Conservation (phyloP, 2,113 vertebrate genomes). For the Tupaia tana region DNA sequence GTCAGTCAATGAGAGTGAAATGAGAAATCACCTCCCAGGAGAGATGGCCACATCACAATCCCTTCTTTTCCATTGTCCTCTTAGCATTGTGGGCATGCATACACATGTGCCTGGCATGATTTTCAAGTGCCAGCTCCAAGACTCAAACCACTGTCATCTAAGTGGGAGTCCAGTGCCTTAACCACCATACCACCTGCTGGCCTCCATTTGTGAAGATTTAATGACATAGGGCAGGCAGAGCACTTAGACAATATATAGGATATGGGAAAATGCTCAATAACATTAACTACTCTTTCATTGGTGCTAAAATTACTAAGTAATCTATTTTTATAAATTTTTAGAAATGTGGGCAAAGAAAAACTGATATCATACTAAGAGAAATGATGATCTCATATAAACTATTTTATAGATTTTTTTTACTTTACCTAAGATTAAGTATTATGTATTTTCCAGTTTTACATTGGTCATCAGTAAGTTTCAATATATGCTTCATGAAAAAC, state of each 20-base stretch:
- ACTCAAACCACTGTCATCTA: no score
- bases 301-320: neutral
- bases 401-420: neutral
- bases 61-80: no score
- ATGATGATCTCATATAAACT: neutral
- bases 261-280: neutral
- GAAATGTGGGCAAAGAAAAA: neutral
- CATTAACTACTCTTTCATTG: neutral
- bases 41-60: no score
- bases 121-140: no score
- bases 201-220: neutral
- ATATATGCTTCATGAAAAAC: neutral
- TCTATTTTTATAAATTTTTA: constrained; percentile 24
- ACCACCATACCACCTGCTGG: no score
- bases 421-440: neutral
- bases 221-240: neutral
- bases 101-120: no score
- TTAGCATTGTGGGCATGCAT: no score
- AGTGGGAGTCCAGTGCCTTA: no score
- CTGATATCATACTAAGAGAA: neutral
- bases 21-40: no score
- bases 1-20: no score
- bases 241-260: neutral
- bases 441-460: constrained; percentile 11
- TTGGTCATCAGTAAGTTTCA: constrained; percentile 31